Evolutionary conservation across 1,140 invertebrate species (phyloP).

Genomic region (Archivesica marissinica): DNA sequence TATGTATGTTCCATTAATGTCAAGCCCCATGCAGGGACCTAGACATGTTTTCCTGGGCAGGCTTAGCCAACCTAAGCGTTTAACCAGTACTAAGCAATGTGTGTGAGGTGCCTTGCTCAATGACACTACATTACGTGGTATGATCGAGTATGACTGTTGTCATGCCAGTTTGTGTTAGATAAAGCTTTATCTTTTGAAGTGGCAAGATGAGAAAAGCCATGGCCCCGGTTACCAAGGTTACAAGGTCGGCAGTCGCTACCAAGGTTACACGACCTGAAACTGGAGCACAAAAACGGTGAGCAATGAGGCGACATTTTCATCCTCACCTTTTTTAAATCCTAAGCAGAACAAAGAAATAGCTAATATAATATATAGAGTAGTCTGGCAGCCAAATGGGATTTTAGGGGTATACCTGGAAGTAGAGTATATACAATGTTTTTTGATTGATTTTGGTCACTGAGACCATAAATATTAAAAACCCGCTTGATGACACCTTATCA

Average conservation of each 20-base stretch:
- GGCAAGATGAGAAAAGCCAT: neutral
- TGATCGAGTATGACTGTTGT: neutral
- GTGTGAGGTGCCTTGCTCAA: neutral
- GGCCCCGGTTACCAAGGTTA: neutral
- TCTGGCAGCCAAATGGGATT: no score
- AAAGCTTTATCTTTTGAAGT: neutral
- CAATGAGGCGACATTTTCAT: no score
- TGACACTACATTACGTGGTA: neutral
- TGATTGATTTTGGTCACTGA: no score
- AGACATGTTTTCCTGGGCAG: neutral
- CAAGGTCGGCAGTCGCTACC: slow-evolving; percentile 23
- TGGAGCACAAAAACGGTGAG: neutral
- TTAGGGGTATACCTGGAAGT: no score
- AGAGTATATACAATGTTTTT: no score
- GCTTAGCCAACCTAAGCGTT: neutral
- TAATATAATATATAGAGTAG: no score
- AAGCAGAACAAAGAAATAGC: no score
- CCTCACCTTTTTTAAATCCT: no score
- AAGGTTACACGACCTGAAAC: neutral
- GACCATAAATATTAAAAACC: no score
- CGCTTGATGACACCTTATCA: no score
- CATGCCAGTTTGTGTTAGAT: neutral
- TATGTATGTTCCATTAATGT: neutral
- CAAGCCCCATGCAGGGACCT: neutral
- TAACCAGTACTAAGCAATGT: neutral